A percentile compares a stretch with the other conserved stretches of the same genome.
These are phyloP conservation scores for Quadriops clusia DNA, from an alignment of 2,888 invertebrate genomes.

Conservation along the genomic window DNA sequence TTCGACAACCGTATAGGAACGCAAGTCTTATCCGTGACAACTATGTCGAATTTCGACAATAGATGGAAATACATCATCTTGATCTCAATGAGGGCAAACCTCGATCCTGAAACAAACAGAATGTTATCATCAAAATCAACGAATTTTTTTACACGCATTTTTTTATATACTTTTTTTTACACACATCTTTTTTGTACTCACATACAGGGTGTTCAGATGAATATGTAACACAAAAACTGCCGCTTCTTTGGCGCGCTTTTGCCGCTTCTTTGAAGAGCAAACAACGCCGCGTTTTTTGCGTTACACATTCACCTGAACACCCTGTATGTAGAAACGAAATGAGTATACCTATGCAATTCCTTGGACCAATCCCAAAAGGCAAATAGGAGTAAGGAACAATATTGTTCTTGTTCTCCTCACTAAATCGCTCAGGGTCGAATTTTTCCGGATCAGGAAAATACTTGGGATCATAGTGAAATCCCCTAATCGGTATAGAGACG, in stretches of 20 bases:
- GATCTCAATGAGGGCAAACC: constrained; percentile 26
- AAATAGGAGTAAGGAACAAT: constrained; percentile 34
- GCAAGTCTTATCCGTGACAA: constrained; percentile 20
- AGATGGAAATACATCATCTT: constrained; percentile 23
- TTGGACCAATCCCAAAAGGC: constrained; percentile 40
- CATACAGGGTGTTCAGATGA: too few species aligned
- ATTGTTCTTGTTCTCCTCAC: constrained; percentile 42
- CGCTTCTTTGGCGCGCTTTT: too few species aligned
- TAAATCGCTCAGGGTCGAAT: constrained; percentile 32
- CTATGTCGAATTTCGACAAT: constrained; percentile 22
- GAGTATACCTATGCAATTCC: constrained; percentile 53
- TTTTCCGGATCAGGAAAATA: constrained; percentile 24
- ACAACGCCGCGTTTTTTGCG: too few species aligned
- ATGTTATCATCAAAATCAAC: too few species aligned
- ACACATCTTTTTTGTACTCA: too few species aligned
- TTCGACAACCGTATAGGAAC: constrained; percentile 1
- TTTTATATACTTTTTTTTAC: too few species aligned
- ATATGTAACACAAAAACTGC: too few species aligned
- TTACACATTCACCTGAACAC: too few species aligned
- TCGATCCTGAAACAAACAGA: too few species aligned
- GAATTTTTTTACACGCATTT: too few species aligned
- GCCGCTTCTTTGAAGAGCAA: too few species aligned
- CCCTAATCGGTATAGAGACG: constrained; percentile 22
- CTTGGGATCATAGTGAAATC: constrained; percentile 23
- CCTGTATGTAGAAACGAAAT: too few species aligned